Evolutionary conservation across 2,113 vertebrate genomes (phyloP).

Genomic region (Grallaria varia): DNA sequence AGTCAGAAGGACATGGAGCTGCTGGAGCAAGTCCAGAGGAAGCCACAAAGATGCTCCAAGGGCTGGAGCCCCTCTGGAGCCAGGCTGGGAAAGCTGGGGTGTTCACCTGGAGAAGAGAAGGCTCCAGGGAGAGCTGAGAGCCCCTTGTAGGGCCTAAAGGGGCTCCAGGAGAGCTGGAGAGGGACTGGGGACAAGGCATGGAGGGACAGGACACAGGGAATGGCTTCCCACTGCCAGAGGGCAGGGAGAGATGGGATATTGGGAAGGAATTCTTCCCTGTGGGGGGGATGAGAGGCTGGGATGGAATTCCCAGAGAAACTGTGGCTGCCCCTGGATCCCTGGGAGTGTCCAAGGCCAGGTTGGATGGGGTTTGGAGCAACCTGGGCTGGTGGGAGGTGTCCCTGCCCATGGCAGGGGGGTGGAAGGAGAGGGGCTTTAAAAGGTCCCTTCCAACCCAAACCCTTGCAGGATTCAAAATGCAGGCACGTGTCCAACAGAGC

Average conservation of each 20-base stretch:
- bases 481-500: not conserved
- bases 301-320: not conserved
- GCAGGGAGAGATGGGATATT: not conserved
- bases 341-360: not conserved
- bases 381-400: not conserved
- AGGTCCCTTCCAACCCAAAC: not conserved
- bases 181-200: not conserved
- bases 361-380: not conserved
- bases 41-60: not conserved
- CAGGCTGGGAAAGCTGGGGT: not conserved
- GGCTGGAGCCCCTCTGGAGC: not conserved
- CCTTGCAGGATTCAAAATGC: not conserved
- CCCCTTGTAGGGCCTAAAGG: not conserved
- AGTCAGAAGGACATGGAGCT: not conserved
- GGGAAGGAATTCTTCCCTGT: not conserved
- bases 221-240: too few relatives aligned
- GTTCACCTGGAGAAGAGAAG: not conserved
- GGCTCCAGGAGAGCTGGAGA: not conserved
- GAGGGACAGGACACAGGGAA: not conserved
- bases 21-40: not conserved
- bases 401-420: not conserved
- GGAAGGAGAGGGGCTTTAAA: not conserved
- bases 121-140: not conserved
- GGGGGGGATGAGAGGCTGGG: not conserved
- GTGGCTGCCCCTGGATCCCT: not conserved